Conservation (phyloP, 2,113 vertebrate species). For the Xenus cinereus region DNA sequence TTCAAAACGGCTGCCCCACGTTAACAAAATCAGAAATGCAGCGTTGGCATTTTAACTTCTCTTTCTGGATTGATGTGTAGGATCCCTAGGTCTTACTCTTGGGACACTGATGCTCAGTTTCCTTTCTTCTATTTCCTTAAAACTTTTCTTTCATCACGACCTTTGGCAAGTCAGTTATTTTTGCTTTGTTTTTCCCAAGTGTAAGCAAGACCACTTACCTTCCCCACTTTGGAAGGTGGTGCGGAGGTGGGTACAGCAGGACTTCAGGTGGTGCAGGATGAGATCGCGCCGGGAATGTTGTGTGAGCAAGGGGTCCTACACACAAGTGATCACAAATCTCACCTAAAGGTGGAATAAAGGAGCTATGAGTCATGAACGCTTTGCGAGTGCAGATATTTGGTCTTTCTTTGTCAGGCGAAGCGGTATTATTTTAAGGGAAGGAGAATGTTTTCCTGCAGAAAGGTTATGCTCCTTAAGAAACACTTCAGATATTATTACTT, state of each 20-base stretch:
- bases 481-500: conserved; percentile 44
- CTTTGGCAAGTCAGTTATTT: neutral
- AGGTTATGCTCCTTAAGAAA: conserved; percentile 38
- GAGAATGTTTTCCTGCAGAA: conserved; percentile 15
- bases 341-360: neutral
- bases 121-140: neutral
- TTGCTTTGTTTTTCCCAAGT: neutral
- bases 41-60: neutral
- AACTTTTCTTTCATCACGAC: neutral
- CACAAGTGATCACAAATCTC: neutral
- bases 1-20: neutral
- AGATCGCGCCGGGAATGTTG: neutral
- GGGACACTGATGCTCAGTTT: neutral
- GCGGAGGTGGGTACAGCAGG: neutral
- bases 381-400: neutral
- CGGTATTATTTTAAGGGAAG: neutral
- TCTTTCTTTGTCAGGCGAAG: neutral
- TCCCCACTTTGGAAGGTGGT: neutral
- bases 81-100: neutral
- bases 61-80: neutral
- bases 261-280: too few species aligned
- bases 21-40: neutral
- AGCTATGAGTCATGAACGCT: neutral
- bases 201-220: neutral
- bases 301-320: neutral